A percentile compares a stretch with the other conserved stretches of the same genome.
Conservation (phyloP, 2,797 vertebrate species). For the Melanotaenia pygmaea region DNA sequence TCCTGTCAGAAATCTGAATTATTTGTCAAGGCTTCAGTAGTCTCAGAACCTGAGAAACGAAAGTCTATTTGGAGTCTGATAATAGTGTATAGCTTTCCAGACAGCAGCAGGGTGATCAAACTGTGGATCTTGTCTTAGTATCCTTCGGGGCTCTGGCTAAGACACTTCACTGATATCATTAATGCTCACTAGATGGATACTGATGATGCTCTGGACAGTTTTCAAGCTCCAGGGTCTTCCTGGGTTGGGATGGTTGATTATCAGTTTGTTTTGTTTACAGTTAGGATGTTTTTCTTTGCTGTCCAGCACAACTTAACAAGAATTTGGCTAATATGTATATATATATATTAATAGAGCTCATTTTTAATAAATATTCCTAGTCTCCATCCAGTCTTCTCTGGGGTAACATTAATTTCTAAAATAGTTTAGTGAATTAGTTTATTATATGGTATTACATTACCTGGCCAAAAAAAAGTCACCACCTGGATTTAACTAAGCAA, state of each 20-base stretch:
- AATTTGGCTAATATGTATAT: background rate
- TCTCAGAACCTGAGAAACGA: background rate
- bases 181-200: background rate
- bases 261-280: background rate
- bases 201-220: background rate
- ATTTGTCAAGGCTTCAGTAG: background rate
- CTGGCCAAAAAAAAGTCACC: no score
- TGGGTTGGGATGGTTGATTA: background rate
- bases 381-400: no score
- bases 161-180: background rate
- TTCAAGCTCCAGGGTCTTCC: background rate
- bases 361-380: background rate
- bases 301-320: background rate
- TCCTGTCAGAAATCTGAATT: background rate
- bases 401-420: no score
- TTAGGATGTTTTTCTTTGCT: background rate
- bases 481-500: no score
- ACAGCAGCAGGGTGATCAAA: background rate
- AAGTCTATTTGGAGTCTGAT: background rate
- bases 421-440: no score
- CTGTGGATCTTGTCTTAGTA: background rate
- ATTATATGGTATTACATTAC: no score
- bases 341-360: background rate
- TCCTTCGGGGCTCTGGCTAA: background rate
- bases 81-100: background rate